These are phyloP conservation scores for Vannuccia rotundouncinata DNA, from an alignment of 2,888 invertebrate genomes.

Conservation along the genomic window DNA sequence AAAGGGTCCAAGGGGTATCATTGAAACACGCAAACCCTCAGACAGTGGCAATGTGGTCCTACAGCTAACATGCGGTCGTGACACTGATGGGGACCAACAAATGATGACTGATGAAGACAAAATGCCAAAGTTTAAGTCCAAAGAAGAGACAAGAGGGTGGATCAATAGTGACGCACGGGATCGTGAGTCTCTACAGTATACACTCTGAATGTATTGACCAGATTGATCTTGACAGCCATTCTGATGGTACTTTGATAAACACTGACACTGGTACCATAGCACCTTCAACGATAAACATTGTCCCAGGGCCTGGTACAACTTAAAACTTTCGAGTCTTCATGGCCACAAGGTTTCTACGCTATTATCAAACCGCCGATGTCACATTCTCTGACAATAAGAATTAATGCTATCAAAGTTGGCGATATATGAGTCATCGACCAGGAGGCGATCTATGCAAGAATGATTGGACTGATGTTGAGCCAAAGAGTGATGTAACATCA, in stretches of 20 bases:
- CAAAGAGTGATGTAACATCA: slow-evolving; percentile 29
- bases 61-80: slow-evolving; percentile 3
- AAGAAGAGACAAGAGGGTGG: slow-evolving; percentile 21
- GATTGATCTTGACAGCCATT: slow-evolving; percentile 35
- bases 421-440: slow-evolving; percentile 31
- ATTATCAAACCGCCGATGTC: background rate
- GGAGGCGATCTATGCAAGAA: slow-evolving; percentile 35
- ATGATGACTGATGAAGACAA: slow-evolving; percentile 2
- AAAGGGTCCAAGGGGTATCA: background rate
- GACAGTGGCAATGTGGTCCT: background rate
- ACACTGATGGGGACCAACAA: slow-evolving; percentile 9
- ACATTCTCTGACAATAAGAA: slow-evolving; percentile 35
- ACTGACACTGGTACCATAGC: slow-evolving; percentile 37
- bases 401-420: slow-evolving; percentile 23
- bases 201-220: slow-evolving; percentile 28
- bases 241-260: slow-evolving; percentile 38
- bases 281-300: slow-evolving; percentile 30
- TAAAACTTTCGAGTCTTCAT: background rate
- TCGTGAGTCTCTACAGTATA: background rate
- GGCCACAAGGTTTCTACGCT: slow-evolving; percentile 19
- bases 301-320: slow-evolving; percentile 4
- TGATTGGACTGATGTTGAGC: slow-evolving; percentile 36
- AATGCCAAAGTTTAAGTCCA: background rate
- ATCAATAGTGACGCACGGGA: slow-evolving; percentile 4
- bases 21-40: slow-evolving; percentile 11